Conservation (phyloP, 2,797 vertebrate species). For the Phoeniculus purpureus region DNA sequence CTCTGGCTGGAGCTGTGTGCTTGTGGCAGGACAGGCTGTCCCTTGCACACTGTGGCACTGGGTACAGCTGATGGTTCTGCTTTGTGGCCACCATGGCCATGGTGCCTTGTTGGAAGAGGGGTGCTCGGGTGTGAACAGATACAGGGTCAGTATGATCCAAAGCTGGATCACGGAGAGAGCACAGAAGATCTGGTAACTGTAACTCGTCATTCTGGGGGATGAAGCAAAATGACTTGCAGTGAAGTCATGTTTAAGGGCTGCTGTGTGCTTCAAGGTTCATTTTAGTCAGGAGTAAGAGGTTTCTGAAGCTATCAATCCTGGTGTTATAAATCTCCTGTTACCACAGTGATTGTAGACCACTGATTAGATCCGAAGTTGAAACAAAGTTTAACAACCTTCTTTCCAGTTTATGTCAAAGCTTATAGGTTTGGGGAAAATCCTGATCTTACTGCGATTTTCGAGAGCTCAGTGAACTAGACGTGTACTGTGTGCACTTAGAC, state of each 20-base stretch:
- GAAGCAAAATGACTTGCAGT: background rate
- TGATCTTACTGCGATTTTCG: background rate
- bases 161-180: rapidly evolving
- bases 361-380: background rate
- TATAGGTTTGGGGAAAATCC: background rate
- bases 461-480: background rate
- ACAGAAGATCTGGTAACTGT: background rate
- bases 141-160: background rate
- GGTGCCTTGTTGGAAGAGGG: background rate
- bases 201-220: background rate
- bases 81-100: rapidly evolving
- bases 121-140: background rate
- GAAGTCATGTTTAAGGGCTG: background rate
- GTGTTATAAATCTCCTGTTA: background rate
- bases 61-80: background rate
- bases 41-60: background rate
- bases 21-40: background rate
- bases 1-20: background rate
- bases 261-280: background rate
- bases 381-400: background rate
- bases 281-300: background rate
- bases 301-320: background rate
- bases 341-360: background rate
- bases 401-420: background rate
- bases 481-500: background rate